These are phyloP conservation scores for Diplodus puntazzo DNA, from an alignment of 2,797 vertebrate species.

Conservation along the genomic window DNA sequence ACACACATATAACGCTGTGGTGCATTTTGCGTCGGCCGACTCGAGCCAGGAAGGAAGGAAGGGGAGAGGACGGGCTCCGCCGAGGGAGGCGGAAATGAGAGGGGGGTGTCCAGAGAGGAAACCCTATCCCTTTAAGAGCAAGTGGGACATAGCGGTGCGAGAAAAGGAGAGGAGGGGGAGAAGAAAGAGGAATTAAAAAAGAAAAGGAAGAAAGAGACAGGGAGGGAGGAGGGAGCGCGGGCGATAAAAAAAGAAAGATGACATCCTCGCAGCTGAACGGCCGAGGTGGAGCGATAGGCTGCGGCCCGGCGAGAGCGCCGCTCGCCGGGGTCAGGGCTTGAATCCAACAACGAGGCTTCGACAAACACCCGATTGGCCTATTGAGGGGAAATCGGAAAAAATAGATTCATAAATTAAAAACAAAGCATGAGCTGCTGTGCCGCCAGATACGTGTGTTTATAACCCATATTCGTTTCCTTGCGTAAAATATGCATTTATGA, in stretches of 20 bases:
- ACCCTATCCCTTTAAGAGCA: conserved; percentile 87
- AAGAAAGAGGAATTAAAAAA: conserved; percentile 90
- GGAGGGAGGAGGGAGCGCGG: conserved; percentile 86
- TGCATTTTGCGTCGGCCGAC: conserved; percentile 79
- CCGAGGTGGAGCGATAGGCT: conserved; percentile 87
- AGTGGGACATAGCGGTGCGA: conserved; percentile 87
- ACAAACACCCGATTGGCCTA: conserved; percentile 87
- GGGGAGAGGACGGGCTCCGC: conserved; percentile 55
- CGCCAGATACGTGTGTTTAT: conserved; percentile 73
- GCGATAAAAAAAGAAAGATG: conserved; percentile 91
- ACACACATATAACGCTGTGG: not conserved
- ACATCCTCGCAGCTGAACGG: conserved; percentile 86
- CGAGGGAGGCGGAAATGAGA: conserved; percentile 79
- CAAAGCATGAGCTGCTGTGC: conserved; percentile 81
- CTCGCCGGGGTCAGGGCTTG: conserved; percentile 84
- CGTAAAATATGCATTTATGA: conserved; percentile 72
- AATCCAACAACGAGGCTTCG: conserved; percentile 88
- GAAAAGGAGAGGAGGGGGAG: conserved; percentile 88
- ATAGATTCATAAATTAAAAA: conserved; percentile 81
- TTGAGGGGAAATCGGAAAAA: conserved; percentile 74
- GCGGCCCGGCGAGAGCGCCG: conserved; percentile 84
- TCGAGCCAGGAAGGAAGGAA: conserved; percentile 48
- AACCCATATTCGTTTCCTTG: conserved; percentile 67
- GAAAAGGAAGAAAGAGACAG: conserved; percentile 88
- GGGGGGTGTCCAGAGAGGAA: conserved; percentile 75